A percentile compares a stretch with the other conserved stretches of the same genome.
phyloP scores from a whole-genome alignment of 2,888 invertebrate genomes.

The Cryptocheilus praepositus region DNA sequence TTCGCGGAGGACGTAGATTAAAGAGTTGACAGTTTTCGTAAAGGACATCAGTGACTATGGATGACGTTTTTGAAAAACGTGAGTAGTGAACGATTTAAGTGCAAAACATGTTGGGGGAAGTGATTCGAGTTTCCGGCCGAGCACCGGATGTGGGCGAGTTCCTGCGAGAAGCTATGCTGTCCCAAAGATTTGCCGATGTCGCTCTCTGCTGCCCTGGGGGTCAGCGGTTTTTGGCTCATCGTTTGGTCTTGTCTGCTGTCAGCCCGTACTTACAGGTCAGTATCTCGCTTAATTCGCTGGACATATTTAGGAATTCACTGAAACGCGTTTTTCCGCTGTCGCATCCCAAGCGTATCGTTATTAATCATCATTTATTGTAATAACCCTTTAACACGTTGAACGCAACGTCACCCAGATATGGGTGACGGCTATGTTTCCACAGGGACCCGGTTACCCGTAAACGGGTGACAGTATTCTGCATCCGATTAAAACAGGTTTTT shows the following conservation, averaged over 20 bases:
- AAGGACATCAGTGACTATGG: not conserved
- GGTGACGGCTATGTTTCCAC: no score
- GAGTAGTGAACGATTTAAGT: not conserved
- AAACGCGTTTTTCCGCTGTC: no score
- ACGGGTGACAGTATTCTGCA: no score
- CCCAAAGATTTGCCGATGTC: conserved; percentile 79
- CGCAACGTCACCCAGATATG: no score
- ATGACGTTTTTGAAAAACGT: not conserved
- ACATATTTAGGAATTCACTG: no score
- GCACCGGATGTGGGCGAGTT: conserved; percentile 64
- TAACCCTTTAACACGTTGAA: no score
- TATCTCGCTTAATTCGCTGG: no score
- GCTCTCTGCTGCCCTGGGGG: conserved; percentile 80
- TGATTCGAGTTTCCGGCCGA: conserved; percentile 64
- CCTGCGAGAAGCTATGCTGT: conserved; percentile 75
- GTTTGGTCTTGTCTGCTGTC: conserved; percentile 82
- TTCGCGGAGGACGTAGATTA: not conserved
- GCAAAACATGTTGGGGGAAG: conserved; percentile 63
- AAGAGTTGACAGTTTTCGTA: no score
- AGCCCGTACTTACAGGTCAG: conserved; percentile 82
- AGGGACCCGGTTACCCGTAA: no score
- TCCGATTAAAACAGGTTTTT: no score
- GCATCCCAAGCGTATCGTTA: no score
- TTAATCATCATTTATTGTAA: no score
- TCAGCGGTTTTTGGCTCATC: conserved; percentile 79